Conservation (phyloP, 2,888 invertebrate genomes). For the Philereme vetulata region DNA sequence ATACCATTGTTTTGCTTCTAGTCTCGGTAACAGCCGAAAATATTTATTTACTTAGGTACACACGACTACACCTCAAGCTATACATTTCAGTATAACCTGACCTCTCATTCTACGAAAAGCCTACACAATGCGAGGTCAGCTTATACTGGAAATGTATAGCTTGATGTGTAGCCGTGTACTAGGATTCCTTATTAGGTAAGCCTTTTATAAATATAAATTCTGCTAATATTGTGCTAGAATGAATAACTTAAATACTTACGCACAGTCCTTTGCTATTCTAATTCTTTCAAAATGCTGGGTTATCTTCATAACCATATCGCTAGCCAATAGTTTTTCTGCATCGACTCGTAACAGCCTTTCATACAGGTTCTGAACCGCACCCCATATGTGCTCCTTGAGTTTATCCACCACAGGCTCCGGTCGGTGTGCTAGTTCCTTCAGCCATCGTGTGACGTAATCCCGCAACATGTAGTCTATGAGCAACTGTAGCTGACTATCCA, state of each 20-base stretch:
- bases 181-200: too few relatives aligned
- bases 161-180: too few relatives aligned
- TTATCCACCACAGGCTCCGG: constrained; percentile 86
- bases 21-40: too few relatives aligned
- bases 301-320: constrained; percentile 91
- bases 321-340: constrained; percentile 91
- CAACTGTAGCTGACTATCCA: constrained; percentile 92
- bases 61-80: too few relatives aligned
- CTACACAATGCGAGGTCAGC: too few relatives aligned
- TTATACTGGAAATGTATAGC: too few relatives aligned
- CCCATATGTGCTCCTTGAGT: constrained; percentile 92
- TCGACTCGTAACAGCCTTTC: constrained; percentile 90
- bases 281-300: constrained; percentile 94
- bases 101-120: too few relatives aligned
- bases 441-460: constrained; percentile 91
- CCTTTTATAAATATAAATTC: too few relatives aligned
- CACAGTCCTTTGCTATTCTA: constrained; percentile 88
- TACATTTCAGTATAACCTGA: too few relatives aligned
- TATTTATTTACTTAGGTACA: too few relatives aligned
- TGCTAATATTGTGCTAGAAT: too few relatives aligned
- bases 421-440: constrained; percentile 87
- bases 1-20: too few relatives aligned
- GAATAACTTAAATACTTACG: constrained; percentile 78
- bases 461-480: constrained; percentile 90
- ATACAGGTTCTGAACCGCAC: constrained; percentile 88